Percentiles rank a stretch among this genome's conserved stretches.
phyloP scores from a whole-genome alignment of 1,140 invertebrate species.

The Saccostrea glomerata region DNA sequence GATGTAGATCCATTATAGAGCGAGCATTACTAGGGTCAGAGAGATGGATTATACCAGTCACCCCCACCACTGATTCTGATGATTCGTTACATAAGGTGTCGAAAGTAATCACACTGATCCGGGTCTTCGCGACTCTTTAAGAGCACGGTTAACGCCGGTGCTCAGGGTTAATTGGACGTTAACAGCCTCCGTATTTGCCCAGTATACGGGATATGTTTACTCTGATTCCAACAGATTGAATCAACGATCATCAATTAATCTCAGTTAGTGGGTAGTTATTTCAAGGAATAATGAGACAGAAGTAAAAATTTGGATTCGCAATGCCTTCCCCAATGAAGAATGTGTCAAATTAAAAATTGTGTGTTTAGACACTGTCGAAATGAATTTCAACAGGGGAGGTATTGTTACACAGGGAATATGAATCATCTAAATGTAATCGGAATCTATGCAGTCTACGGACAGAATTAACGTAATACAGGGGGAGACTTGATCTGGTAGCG shows the following conservation, averaged over 20 bases:
- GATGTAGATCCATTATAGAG: background rate
- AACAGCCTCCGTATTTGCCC: background rate
- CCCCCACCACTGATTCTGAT: background rate
- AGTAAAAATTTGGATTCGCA: background rate
- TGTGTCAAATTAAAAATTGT: background rate
- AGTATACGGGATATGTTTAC: conserved; percentile 15
- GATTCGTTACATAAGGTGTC: conserved; percentile 27
- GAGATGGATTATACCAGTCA: background rate
- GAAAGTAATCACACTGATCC: background rate
- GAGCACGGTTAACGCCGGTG: background rate
- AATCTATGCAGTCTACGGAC: background rate
- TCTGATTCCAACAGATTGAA: conserved; percentile 3
- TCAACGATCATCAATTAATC: conserved; percentile 24
- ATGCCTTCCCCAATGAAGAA: background rate
- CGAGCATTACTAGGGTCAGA: background rate
- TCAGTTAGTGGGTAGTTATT: background rate
- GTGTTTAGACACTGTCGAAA: background rate
- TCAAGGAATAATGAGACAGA: background rate
- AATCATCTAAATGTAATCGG: background rate
- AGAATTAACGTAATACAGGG: background rate
- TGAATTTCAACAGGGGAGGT: background rate
- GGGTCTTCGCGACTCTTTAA: background rate
- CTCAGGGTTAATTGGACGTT: conserved; percentile 23
- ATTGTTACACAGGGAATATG: background rate
- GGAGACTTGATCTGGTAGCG: background rate